phyloP scores from a whole-genome alignment of 2,888 invertebrate genomes.

The Oligia strigilis region DNA sequence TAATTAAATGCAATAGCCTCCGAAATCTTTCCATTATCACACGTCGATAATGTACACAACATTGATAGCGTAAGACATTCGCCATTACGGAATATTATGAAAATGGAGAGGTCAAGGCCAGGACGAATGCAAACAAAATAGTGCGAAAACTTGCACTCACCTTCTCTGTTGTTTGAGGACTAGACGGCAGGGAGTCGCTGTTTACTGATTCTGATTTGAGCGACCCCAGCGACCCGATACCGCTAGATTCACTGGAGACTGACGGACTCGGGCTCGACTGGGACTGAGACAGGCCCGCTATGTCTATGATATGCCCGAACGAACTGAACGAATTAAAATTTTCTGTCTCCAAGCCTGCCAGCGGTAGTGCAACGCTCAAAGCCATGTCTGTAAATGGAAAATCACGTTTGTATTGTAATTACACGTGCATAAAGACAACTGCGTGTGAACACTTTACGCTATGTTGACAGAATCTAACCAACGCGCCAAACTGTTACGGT shows the following conservation, averaged over 20 bases:
- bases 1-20: slow-evolving; percentile 38
- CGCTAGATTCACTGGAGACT: slow-evolving; percentile 91
- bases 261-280: slow-evolving; percentile 90
- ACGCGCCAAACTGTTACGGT: slow-evolving; percentile 86
- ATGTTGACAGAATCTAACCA: slow-evolving; percentile 88
- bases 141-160: slow-evolving; percentile 78
- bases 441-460: slow-evolving; percentile 80
- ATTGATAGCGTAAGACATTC: slow-evolving; percentile 87
- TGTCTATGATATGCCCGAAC: slow-evolving; percentile 88
- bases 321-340: slow-evolving; percentile 88
- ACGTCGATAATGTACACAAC: slow-evolving; percentile 82
- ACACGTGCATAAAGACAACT: slow-evolving; percentile 87
- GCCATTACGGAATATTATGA: slow-evolving; percentile 91
- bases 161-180: slow-evolving; percentile 90
- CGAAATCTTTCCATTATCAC: slow-evolving; percentile 81
- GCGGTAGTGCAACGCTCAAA: slow-evolving; percentile 91
- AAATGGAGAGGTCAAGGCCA: slow-evolving; percentile 91
- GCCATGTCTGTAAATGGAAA: slow-evolving; percentile 90
- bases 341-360: slow-evolving; percentile 90
- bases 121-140: slow-evolving; percentile 88
- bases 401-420: slow-evolving; percentile 80
- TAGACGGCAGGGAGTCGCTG: slow-evolving; percentile 88
- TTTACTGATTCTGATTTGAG: slow-evolving; percentile 89
- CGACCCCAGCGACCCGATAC: slow-evolving; percentile 90
- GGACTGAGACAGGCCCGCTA: slow-evolving; percentile 87